Evolutionary conservation across 2,113 vertebrate species (phyloP), one percentile per base, ranked within the genome.

Genomic region (Campylomormyrus tamandua): DNA sequence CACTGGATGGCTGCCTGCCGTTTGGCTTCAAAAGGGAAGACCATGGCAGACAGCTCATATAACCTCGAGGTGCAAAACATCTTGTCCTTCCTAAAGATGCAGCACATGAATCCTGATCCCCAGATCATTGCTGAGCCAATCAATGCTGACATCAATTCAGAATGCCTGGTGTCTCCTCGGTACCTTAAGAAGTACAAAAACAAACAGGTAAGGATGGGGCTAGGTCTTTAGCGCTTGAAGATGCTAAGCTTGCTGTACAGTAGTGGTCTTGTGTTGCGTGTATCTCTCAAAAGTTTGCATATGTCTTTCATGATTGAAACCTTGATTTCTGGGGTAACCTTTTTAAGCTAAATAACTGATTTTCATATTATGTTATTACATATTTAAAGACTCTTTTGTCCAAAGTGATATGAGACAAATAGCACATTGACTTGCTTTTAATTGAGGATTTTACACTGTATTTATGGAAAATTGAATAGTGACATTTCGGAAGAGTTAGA

Each of bases 1-100:
- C 98, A 98, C 95, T 99, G 98, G 98, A 99, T 99, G 98, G 98
- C 98, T 1, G 98, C 98, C 6, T 99, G 98, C 90, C 97, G 98
- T 89, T 90, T 99, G 91, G 98, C 98, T 87, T 99, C 98, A 91
- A 99, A 99, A 93, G 98, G 98, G 87, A 99, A 99, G 95, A 99
- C 98, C 35, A 99, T 99, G 98, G 98, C 98, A 0, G 98, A 99
- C 96, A 99, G 98, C 92, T 99, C 98, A 0, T 99, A 99, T 84
- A 98, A 97, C 92, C 91, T 98, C 92, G 98, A 99, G 91, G 98
- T 99, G 46, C 98, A 99, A 94, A 99, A 99, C 94, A 99, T 99
- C 91, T 95, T 99, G 91, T 99, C 98, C 92, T 99, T 99, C 93
- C 95, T 99, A 92, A 99, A 99, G 94, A 99, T 99, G 98, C 98